Evolutionary conservation across 1,140 invertebrate species (phyloP), one percentile per base, ranked within the genome.

Genomic region (Rhopalosiphum maidis): DNA sequence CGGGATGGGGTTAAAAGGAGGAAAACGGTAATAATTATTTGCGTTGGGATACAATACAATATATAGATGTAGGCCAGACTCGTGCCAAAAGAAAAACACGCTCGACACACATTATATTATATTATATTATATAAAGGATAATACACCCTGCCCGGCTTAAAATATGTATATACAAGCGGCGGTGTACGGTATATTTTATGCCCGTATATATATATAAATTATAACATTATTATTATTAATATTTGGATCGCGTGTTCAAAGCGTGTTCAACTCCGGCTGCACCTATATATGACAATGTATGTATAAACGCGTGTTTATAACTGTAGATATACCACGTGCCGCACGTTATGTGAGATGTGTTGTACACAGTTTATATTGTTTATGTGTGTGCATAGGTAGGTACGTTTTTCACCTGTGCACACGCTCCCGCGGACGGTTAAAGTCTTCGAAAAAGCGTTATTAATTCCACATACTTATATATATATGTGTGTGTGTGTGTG

Each of bases 321-420:
- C 8, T 18, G 60, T 77, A 30, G 23, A 23, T 60, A n/a, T n/a
- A 77, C 60, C 60, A 77, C 60, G 60, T 77, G 60, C 60, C 60
- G 60, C 60, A 21, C 60, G 7, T 77, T 77, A 35, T 77, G 15
- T 60, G 30, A 5, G 30, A 68, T n/a, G 60, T 77, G 60, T n/a
- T n/a, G 30, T 77, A 35, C 3, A 41, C 41, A 41, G 41, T 41
- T 21, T 15, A 21, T 77, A 77, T 77, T 77, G n/a, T 77, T 77
- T 77, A 77, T 77, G 30, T 5, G 60, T 68, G 2, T 60, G 54
- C 23, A 68, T 68, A 18, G 60, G 60, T 77, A 77, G 60, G 60
- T 77, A 77, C 21, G 37, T 85, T 85, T 85, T 43, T 85, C 83
- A 85, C 83, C 83, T 85, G 83, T 85, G 23, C 23, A 85, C 37